Conservation (phyloP, 2,888 invertebrate genomes). For the Zelleria hepariella region DNA sequence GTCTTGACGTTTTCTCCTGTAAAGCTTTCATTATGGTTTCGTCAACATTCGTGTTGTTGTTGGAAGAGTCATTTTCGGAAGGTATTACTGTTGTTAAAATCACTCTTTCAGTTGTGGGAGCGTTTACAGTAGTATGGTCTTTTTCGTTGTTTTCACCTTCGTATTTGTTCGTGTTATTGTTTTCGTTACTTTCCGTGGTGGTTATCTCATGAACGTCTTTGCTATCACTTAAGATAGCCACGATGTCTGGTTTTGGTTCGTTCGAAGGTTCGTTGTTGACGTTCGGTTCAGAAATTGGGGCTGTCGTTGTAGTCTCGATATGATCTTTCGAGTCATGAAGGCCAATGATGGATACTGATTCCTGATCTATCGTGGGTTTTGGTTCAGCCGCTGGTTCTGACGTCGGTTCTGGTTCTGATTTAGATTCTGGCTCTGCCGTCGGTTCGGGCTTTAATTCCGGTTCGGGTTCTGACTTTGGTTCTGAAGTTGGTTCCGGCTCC, state of each 20-base stretch:
- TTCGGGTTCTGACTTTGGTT: constrained; percentile 17
- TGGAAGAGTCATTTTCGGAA: not conserved
- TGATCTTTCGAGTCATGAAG: not conserved
- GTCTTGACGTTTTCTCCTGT: constrained; percentile 8
- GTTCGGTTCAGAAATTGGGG: not conserved
- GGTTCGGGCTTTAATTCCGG: constrained; percentile 15
- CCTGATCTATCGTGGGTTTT: constrained; percentile 4
- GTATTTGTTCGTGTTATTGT: not conserved
- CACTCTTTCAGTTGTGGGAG: not conserved
- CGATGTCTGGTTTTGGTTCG: constrained; percentile 3
- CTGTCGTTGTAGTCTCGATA: not conserved
- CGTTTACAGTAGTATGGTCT: not conserved
- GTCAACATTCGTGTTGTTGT: not conserved
- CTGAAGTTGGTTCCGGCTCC: constrained; percentile 5
- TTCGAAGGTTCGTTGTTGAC: not conserved
- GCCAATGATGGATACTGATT: not conserved
- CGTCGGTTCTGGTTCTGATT: constrained; percentile 27
- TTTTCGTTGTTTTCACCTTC: not conserved
- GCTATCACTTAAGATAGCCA: not conserved
- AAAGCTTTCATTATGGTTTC: not conserved
- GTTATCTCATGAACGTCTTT: not conserved
- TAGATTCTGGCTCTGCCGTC: constrained; percentile 23
- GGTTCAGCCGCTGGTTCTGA: constrained; percentile 20
- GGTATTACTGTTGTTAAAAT: not conserved
- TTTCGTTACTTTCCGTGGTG: not conserved